Conservation (phyloP, 1,140 invertebrate genomes). For the Papilio machaon region DNA sequence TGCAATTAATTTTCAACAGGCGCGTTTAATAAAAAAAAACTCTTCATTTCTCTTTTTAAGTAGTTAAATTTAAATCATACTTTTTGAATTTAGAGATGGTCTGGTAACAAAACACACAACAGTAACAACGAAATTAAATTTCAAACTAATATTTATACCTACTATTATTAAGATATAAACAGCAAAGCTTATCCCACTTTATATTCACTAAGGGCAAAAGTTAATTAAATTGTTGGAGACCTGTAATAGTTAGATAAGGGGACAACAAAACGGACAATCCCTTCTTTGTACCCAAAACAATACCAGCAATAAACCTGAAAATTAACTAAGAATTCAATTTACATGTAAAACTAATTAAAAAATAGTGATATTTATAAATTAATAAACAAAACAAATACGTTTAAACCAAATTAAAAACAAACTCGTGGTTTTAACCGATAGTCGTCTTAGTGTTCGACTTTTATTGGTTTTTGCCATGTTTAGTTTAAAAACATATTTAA, state of each 20-base stretch:
- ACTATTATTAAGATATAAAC: not conserved
- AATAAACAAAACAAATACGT: too few relatives aligned
- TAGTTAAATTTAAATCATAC: too few relatives aligned
- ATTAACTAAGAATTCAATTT: not conserved
- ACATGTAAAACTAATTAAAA: not conserved
- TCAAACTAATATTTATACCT: not conserved
- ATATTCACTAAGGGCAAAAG: not conserved
- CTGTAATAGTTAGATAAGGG: slow-evolving; percentile 13
- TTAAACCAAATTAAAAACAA: too few relatives aligned
- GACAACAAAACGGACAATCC: not conserved
- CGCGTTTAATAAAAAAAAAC: not conserved
- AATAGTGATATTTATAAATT: not conserved
- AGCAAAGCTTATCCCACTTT: not conserved
- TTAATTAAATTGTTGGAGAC: not conserved
- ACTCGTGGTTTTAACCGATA: too few relatives aligned
- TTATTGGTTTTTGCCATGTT: not conserved
- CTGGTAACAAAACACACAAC: not conserved
- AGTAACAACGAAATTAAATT: not conserved
- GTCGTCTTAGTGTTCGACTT: too few relatives aligned
- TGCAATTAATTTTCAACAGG: not conserved
- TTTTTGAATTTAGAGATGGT: too few relatives aligned
- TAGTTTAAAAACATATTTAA: not conserved
- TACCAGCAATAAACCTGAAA: not conserved
- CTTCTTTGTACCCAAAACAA: not conserved
- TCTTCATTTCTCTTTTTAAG: not conserved